A percentile compares a stretch with the other conserved stretches of the same genome.
Evolutionary conservation across 2,888 invertebrate genomes (phyloP).

Genomic region (Philereme vetulata): DNA sequence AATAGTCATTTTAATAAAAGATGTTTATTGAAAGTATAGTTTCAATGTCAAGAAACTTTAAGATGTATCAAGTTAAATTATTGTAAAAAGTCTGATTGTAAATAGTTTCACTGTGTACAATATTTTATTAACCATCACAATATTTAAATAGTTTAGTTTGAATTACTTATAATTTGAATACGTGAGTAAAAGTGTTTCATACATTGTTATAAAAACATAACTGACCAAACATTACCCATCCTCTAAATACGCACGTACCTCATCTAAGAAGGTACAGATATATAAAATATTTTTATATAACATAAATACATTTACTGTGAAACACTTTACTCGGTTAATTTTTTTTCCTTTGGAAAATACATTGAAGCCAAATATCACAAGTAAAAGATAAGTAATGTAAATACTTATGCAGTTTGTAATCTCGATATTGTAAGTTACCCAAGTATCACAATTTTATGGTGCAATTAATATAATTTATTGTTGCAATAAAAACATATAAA

Average conservation of each 20-base stretch:
- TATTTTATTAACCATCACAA: slow-evolving; percentile 61
- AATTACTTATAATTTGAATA: not conserved
- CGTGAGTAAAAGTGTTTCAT: too few relatives aligned
- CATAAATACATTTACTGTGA: slow-evolving; percentile 20
- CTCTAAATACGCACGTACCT: too few relatives aligned
- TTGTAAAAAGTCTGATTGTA: slow-evolving; percentile 73
- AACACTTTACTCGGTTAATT: slow-evolving; percentile 48
- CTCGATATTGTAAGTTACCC: slow-evolving; percentile 75
- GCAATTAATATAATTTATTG: slow-evolving; percentile 36
- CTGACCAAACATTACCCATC: too few relatives aligned
- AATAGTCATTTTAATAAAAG: not conserved
- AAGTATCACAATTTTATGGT: slow-evolving; percentile 69
- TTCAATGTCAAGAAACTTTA: not conserved
- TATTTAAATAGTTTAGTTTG: slow-evolving; percentile 38
- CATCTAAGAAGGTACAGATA: too few relatives aligned
- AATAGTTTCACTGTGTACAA: slow-evolving; percentile 48
- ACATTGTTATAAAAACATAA: not conserved
- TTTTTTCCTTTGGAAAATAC: slow-evolving; percentile 51
- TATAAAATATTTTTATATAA: not conserved
- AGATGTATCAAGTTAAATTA: not conserved
- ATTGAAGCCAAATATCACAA: slow-evolving; percentile 78
- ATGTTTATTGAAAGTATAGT: not conserved
- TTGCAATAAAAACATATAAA: not conserved
- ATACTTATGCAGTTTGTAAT: slow-evolving; percentile 58
- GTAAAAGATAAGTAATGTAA: slow-evolving; percentile 58